Conservation (phyloP, 2,888 invertebrate species). For the Rhorus exstirpatorius region DNA sequence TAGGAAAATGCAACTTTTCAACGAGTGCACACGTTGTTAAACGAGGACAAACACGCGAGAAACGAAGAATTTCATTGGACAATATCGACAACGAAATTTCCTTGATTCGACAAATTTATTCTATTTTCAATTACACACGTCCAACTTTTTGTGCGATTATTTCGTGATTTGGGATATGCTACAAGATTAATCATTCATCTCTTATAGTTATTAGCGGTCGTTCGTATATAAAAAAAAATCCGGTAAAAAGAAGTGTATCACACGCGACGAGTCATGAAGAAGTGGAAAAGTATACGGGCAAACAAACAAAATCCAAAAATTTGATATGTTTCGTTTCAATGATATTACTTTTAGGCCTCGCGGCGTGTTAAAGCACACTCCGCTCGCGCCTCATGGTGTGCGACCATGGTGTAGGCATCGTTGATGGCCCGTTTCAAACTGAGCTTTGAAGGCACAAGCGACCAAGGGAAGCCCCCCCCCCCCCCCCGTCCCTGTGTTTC, state of each 20-base stretch:
- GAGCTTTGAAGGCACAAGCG: conserved; percentile 75
- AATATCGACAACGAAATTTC: background rate
- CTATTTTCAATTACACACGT: background rate
- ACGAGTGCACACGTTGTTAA: conserved; percentile 1
- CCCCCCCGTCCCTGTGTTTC: no score
- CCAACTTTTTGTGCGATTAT: background rate
- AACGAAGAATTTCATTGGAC: background rate
- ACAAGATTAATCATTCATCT: background rate
- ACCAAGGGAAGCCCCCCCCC: conserved; percentile 69
- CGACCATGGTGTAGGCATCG: conserved; percentile 83
- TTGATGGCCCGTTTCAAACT: conserved; percentile 84
- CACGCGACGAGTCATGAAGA: background rate
- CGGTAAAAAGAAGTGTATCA: background rate
- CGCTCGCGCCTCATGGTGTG: conserved; percentile 78
- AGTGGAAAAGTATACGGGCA: no score
- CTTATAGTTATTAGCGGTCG: background rate
- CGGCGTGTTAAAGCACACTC: conserved; percentile 48
- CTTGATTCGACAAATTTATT: background rate
- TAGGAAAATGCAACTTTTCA: conserved; percentile 14
- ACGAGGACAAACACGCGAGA: background rate
- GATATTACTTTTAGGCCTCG: conserved; percentile 13
- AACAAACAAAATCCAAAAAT: background rate
- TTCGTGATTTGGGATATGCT: background rate
- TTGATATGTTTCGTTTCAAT: conserved; percentile 11
- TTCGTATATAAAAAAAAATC: background rate